A percentile compares a stretch with the other conserved stretches of the same genome.
These are phyloP conservation scores for Homarus americanus DNA, from an alignment of 1,140 invertebrate species.

Conservation along the genomic window DNA sequence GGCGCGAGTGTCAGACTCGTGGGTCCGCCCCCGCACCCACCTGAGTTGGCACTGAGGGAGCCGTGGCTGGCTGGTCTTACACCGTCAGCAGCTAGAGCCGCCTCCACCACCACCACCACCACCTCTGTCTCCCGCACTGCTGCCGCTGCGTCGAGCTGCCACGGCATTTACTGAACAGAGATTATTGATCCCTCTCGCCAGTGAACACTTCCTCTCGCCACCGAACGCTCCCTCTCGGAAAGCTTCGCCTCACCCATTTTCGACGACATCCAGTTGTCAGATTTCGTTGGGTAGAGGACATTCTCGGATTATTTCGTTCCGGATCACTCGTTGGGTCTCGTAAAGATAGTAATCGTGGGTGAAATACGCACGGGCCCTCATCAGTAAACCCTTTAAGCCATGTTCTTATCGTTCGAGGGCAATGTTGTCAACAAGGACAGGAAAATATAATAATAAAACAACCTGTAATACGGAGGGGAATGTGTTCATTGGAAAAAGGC, in stretches of 20 bases:
- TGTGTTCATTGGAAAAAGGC: background rate
- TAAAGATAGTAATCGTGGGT: slow-evolving; percentile 26
- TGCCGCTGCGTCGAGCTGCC: slow-evolving; percentile 26
- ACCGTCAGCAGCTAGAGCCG: background rate
- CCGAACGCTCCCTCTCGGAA: slow-evolving; percentile 28
- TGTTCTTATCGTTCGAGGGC: background rate
- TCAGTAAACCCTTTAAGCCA: background rate
- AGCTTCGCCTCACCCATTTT: slow-evolving; percentile 3
- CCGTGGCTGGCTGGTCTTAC: background rate
- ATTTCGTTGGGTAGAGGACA: background rate
- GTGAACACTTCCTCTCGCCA: slow-evolving; percentile 8
- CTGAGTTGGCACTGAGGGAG: background rate
- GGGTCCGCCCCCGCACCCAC: background rate
- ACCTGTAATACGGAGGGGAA: background rate
- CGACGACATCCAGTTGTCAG: background rate
- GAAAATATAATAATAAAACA: background rate
- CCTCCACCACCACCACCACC: slow-evolving; percentile 7
- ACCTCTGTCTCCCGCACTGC: slow-evolving; percentile 23
- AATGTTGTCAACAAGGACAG: background rate
- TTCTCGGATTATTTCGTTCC: background rate
- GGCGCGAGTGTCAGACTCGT: background rate
- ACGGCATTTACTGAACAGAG: slow-evolving; percentile 24
- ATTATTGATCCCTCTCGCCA: slow-evolving; percentile 30
- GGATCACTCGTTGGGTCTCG: background rate
- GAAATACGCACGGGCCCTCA: slow-evolving; percentile 23